A percentile compares a stretch with the other conserved stretches of the same genome.
Conservation (phyloP, 2,797 vertebrate genomes). For the Caiman crocodilus region DNA sequence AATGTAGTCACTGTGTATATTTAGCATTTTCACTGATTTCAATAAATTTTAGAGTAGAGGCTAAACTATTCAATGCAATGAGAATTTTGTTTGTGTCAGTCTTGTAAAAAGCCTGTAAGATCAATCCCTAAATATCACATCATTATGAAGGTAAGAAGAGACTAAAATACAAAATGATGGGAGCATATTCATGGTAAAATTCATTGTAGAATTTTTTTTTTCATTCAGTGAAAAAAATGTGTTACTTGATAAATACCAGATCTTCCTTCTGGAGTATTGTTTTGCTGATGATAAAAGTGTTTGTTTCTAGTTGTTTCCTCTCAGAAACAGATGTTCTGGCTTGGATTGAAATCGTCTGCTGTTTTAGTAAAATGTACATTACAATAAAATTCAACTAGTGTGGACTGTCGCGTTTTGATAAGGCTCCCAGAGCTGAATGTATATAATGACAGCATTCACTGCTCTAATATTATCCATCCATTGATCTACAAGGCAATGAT, state of each 20-base stretch:
- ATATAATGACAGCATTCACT: neutral
- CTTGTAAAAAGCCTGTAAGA: neutral
- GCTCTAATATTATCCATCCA: conserved; percentile 2
- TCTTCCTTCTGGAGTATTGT: rapidly evolving
- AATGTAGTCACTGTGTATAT: neutral
- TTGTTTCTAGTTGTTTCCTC: neutral
- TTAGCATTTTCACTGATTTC: neutral
- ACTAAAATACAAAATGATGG: neutral
- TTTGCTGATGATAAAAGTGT: neutral
- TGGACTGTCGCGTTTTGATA: neutral
- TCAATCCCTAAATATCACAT: neutral
- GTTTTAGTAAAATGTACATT: conserved; percentile 2
- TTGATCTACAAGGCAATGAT: neutral
- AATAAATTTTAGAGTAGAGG: neutral
- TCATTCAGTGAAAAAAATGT: neutral
- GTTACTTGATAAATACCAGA: neutral
- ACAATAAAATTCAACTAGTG: neutral
- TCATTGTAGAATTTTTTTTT: neutral
- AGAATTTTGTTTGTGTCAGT: neutral
- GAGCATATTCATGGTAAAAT: neutral
- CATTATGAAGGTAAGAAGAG: neutral
- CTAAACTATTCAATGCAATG: rapidly evolving
- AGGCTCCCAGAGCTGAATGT: neutral
- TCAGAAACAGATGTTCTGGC: conserved; percentile 9
- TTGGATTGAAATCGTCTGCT: neutral